phyloP scores from a whole-genome alignment of 2,113 vertebrate genomes.

The Alexandromys fortis region DNA sequence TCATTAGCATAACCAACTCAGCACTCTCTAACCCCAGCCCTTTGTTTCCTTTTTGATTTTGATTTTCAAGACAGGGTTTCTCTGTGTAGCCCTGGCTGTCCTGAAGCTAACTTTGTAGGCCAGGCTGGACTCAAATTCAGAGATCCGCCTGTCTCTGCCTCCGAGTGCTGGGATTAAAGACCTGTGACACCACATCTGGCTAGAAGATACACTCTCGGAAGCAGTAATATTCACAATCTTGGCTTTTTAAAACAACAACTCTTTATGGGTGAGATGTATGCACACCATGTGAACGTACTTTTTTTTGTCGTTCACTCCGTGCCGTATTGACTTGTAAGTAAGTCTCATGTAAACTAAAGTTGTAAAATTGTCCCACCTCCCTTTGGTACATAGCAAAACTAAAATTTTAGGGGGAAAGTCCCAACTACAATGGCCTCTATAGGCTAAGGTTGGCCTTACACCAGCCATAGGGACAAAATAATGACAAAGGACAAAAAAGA shows the following conservation, averaged over 20 bases:
- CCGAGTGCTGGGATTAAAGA: not conserved
- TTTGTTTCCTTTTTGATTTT: not conserved
- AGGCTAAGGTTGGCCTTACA: not conserved
- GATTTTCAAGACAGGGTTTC: not conserved
- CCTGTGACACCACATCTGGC: too few species aligned
- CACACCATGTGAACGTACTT: not conserved
- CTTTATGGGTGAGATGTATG: not conserved
- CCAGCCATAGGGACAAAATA: not conserved
- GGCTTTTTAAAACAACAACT: not conserved
- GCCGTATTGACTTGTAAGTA: not conserved
- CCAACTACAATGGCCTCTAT: not conserved
- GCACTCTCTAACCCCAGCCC: not conserved
- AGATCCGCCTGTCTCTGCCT: not conserved
- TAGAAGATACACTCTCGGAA: not conserved
- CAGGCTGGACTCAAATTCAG: not conserved
- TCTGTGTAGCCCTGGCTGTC: not conserved
- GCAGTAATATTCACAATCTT: not conserved
- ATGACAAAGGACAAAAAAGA: not conserved
- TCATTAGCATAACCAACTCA: not conserved
- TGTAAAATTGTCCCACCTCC: not conserved
- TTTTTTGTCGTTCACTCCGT: not conserved
- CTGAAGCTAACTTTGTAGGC: not conserved
- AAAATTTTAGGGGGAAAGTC: not conserved
- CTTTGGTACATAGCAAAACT: not conserved
- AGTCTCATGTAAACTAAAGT: not conserved